These are phyloP conservation scores for Chirona hameri DNA, from an alignment of 2,888 invertebrate species.

Conservation along the genomic window DNA sequence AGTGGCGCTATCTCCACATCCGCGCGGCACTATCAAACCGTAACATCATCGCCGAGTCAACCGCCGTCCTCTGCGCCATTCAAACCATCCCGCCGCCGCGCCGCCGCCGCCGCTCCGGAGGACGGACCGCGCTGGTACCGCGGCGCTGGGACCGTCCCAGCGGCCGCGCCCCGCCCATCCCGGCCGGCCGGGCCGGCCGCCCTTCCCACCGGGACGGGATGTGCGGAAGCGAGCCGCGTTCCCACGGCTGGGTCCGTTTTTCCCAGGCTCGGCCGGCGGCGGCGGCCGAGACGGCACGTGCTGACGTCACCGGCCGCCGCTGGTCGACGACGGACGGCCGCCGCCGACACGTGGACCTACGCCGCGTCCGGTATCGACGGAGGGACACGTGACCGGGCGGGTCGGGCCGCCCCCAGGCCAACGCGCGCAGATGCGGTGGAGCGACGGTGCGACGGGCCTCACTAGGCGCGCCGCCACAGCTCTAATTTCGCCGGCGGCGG, in stretches of 20 bases:
- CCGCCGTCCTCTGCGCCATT: too few species aligned
- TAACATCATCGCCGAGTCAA: too few species aligned
- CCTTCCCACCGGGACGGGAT: background rate
- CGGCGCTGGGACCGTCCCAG: too few species aligned
- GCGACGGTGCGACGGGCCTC: too few species aligned
- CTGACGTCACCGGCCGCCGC: background rate
- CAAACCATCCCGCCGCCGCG: too few species aligned
- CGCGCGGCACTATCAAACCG: too few species aligned
- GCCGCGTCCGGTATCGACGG: background rate
- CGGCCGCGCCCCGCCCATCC: background rate
- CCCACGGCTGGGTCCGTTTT: background rate
- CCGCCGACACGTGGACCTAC: conserved; percentile 5
- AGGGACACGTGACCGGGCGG: conserved; percentile 1
- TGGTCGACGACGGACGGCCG: background rate
- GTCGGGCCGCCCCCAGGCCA: background rate
- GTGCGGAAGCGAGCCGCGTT: conserved; percentile 24
- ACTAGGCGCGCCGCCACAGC: background rate
- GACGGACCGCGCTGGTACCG: too few species aligned
- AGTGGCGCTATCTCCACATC: too few species aligned
- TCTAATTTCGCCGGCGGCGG: background rate
- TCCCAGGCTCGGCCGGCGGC: conserved; percentile 1
- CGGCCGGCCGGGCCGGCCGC: background rate
- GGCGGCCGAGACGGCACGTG: conserved; percentile 4
- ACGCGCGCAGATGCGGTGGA: background rate
- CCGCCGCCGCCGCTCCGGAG: too few species aligned